Conservation (phyloP, 2,113 vertebrate genomes). For the Platichthys stellatus region DNA sequence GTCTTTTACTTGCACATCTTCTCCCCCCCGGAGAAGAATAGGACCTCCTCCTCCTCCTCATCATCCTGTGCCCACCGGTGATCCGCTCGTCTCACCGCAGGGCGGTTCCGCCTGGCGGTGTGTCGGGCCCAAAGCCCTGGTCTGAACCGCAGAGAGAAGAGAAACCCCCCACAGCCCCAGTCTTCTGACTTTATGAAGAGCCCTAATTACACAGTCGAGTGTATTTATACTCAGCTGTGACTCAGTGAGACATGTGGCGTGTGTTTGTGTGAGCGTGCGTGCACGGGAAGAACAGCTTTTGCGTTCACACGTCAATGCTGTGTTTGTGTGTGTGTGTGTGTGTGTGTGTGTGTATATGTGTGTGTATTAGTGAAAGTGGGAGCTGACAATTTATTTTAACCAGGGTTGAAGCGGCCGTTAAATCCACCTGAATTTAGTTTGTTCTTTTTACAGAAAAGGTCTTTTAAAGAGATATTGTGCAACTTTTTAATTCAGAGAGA, state of each 20-base stretch:
- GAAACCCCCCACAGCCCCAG: conserved; percentile 40
- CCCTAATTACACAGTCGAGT: conserved; percentile 75
- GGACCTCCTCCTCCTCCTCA: conserved; percentile 24
- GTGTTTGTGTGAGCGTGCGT: conserved; percentile 35
- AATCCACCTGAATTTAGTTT: too few species aligned
- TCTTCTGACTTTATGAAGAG: conserved; percentile 64
- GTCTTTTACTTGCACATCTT: conserved; percentile 7
- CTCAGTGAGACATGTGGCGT: conserved; percentile 68
- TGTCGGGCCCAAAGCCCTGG: conserved; percentile 10
- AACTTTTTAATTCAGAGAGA: too few species aligned
- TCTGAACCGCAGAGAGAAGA: conserved; percentile 55
- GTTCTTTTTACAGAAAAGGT: too few species aligned
- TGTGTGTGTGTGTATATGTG: conserved; percentile 1
- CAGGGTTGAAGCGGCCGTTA: neutral
- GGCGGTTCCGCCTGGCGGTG: conserved; percentile 50
- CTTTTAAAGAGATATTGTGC: too few species aligned
- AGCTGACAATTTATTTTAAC: conserved; percentile 41
- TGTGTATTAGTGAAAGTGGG: conserved; percentile 42
- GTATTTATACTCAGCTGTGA: conserved; percentile 75
- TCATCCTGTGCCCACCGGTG: neutral
- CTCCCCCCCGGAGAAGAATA: conserved; percentile 7
- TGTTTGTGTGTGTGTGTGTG: neutral
- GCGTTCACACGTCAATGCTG: conserved; percentile 27
- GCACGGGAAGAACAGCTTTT: conserved; percentile 26
- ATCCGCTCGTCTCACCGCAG: conserved; percentile 18